Conservation (phyloP, 2,113 vertebrate genomes). For the Mirounga angustirostris region DNA sequence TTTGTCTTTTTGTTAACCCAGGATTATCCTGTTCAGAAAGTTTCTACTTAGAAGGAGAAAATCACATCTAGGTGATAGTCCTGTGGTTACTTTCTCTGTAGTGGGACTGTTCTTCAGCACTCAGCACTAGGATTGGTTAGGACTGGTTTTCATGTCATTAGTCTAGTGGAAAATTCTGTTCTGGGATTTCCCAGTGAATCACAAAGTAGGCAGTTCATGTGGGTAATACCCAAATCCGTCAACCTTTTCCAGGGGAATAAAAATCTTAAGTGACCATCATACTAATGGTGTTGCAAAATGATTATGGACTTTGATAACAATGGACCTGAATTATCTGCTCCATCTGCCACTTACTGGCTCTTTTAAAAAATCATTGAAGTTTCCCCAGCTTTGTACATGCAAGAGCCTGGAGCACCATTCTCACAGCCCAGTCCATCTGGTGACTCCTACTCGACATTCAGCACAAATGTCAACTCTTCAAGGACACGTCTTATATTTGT, state of each 20-base stretch:
- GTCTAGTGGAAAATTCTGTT: background rate
- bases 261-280: background rate
- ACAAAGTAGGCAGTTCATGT: background rate
- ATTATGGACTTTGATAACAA: background rate
- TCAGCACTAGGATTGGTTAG: background rate
- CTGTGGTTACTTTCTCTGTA: background rate
- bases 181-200: slow-evolving; percentile 25
- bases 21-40: background rate
- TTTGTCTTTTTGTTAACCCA: background rate
- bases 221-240: background rate
- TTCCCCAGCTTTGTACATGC: background rate
- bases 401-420: background rate
- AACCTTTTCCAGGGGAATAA: slow-evolving; percentile 15
- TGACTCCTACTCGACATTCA: background rate
- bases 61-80: background rate
- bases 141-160: background rate
- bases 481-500: background rate
- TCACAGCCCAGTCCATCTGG: background rate
- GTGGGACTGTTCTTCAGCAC: background rate
- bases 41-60: background rate
- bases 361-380: slow-evolving; percentile 7
- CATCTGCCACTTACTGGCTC: background rate
- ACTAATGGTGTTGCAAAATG: background rate
- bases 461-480: background rate
- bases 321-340: background rate